Evolutionary conservation across 2,113 vertebrate species (phyloP).

Genomic region (Aptenodytes patagonicus): DNA sequence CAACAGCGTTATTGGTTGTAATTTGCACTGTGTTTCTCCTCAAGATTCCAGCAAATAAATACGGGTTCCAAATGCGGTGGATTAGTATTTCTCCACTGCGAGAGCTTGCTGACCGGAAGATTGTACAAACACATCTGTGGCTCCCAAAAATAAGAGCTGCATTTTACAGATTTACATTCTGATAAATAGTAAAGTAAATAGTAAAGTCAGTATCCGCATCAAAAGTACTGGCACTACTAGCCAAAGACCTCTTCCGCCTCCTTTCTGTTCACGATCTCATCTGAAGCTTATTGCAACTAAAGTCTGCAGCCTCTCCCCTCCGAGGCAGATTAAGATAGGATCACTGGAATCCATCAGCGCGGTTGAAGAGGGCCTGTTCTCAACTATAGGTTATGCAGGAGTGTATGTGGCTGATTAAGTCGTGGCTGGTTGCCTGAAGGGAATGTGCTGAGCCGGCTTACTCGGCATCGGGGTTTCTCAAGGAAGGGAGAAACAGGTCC

Average conservation of each 20-base stretch:
- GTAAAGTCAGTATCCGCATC: neutral
- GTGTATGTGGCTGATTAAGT: neutral
- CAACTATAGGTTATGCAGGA: neutral
- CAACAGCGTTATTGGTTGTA: fast-evolving
- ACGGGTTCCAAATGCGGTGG: neutral
- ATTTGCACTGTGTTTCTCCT: neutral
- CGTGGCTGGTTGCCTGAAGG: neutral
- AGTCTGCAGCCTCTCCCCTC: neutral
- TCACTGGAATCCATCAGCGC: neutral
- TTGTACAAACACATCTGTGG: neutral
- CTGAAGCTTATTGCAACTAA: neutral
- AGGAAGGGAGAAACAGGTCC: neutral
- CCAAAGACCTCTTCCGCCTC: neutral
- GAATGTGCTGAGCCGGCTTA: neutral
- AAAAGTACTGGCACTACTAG: neutral
- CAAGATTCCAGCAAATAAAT: neutral
- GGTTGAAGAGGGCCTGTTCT: neutral
- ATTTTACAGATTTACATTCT: neutral
- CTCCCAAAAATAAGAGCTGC: fast-evolving
- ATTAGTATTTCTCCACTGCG: neutral
- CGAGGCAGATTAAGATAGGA: neutral
- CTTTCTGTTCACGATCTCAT: neutral
- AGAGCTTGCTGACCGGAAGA: neutral
- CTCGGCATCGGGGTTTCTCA: neutral
- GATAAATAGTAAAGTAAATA: neutral